phyloP scores from a whole-genome alignment of 1,140 invertebrate species.

The Holotrichia oblita region DNA sequence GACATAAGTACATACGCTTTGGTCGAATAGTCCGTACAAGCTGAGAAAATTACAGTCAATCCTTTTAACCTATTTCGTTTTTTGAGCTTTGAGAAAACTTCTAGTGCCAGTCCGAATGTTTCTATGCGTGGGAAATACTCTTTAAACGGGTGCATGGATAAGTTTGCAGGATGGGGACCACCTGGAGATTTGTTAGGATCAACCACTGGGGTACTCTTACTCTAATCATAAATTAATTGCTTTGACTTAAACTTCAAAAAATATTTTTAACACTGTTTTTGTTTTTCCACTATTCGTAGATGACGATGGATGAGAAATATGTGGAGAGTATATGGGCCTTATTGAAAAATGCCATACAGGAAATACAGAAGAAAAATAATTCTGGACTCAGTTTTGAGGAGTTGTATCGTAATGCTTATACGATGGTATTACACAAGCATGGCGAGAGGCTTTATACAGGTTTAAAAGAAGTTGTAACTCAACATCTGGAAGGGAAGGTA shows the following conservation, averaged over 20 bases:
- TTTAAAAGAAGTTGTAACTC: constrained; percentile 97
- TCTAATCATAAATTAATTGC: neutral
- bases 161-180: constrained; percentile 46
- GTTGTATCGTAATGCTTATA: constrained; percentile 99
- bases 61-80: neutral
- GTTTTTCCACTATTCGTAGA: constrained; percentile 70
- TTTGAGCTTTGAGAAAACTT: neutral
- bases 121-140: constrained; percentile 39
- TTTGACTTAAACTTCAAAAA: neutral
- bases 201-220: neutral
- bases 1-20: neutral
- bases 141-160: constrained; percentile 36
- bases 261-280: no score
- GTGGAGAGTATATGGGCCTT: constrained; percentile 97
- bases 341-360: constrained; percentile 98
- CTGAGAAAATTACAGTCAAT: neutral
- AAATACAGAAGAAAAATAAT: constrained; percentile 99
- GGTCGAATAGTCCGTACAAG: neutral
- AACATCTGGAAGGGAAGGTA: constrained; percentile 96
- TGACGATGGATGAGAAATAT: constrained; percentile 99
- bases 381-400: constrained; percentile 99
- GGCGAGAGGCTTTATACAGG: constrained; percentile 97
- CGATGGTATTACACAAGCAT: constrained; percentile 99
- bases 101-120: constrained; percentile 11
- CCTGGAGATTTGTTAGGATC: constrained; percentile 42